Base-by-base conservation (phyloP, 1,140 invertebrate species). In the Panulirus ornatus region DNA sequence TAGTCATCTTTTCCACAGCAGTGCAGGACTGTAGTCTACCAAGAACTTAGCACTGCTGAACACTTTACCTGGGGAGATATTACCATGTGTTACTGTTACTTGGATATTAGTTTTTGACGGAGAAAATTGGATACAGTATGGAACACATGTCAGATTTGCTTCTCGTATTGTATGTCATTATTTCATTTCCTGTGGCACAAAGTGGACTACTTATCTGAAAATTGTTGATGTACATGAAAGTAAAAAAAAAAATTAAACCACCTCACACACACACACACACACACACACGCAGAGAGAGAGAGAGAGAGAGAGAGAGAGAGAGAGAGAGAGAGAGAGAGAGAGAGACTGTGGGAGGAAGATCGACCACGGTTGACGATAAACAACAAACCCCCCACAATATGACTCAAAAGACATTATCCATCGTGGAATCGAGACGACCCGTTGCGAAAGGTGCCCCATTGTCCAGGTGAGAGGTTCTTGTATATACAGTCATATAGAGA, bases 371-470 rank as follows among this genome's bases (percentile, higher is more conserved):
- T 66, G 58, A 66, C n/a, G 58, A 66, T 66, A 66, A 27, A 66
- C 58, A 66, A 66, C 30, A n/a, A n/a, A n/a, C n/a, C n/a, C 30
- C 58, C 58, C 5, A 66, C 58, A 66, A 66, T 66, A 66, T 66
- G 58, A 66, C 58, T 19, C 58, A 66, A 27, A 66, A 1, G 58
- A 66, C 58, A 27, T 30, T 66, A 66, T 66, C 58, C 58, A 27
- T 66, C 58, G 8, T 66, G 58, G 58, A 66, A 66, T 66, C 58
- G 5, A 27, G 58, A 66, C 27, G 30, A 66, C 1, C n/a, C 58
- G 30, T 66, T 66, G 58, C 58, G 58, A 66, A 66, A 66, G n/a
- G 3, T 27, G n/a, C n/a, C 11, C 58, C 3, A 66, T 66, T 66
- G 58, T 66, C 58, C 22, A 27, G 58, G 5, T 27, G 30, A 30